Base-by-base conservation (phyloP, 2,888 invertebrate species). In the Tricholauxania praeusta region DNA sequence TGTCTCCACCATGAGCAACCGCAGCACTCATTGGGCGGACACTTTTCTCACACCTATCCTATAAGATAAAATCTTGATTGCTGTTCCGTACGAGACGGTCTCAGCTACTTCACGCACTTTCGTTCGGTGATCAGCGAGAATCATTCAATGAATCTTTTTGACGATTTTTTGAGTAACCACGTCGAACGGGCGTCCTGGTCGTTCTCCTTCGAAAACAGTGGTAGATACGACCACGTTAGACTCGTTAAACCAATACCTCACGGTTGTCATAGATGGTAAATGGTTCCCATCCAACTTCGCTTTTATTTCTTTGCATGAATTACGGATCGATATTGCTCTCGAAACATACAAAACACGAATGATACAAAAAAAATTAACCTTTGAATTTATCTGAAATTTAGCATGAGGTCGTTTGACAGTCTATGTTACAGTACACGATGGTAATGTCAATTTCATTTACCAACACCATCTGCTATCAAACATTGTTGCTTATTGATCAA, bases 281-380 rank as follows among this genome's bases (percentile, higher is more conserved):
- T 0, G 4, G 7, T 19, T 22, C 65, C 57, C 65, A 72, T 71
- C 53, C 59, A 65, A 72, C 47, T 66, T 72, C 17, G 39, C 57
- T 72, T 72, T 65, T 64, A 72, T 72, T 64, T 55, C 72, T 52
- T 71, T n/a, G n/a, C n/a, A n/a, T n/a, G n/a, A n/a, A n/a, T n/a
- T n/a, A n/a, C n/a, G n/a, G n/a, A n/a, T n/a, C n/a, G n/a, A n/a
- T n/a, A n/a, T n/a, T n/a, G n/a, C n/a, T n/a, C n/a, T n/a, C n/a
- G n/a, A n/a, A n/a, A n/a, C n/a, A n/a, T n/a, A n/a, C n/a, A n/a
- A n/a, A n/a, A n/a, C n/a, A n/a, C n/a, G n/a, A n/a, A n/a, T n/a
- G n/a, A n/a, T n/a, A n/a, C n/a, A n/a, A n/a, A n/a, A n/a, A n/a
- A n/a, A n/a, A n/a, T n/a, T n/a, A n/a, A n/a, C n/a, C n/a, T n/a